phyloP scores from a whole-genome alignment of 2,888 invertebrate species.

The Ophraella communa region DNA sequence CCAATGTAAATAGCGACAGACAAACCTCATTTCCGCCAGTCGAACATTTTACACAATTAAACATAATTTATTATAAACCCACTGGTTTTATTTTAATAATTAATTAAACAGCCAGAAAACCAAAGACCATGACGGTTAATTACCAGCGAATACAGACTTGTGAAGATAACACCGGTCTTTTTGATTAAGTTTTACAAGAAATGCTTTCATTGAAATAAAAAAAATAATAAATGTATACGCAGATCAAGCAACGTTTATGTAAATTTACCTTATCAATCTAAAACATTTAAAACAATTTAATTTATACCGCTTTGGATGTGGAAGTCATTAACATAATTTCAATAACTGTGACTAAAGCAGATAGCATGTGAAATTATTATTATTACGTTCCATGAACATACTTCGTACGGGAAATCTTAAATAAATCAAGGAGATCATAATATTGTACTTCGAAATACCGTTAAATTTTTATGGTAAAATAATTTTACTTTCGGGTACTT shows the following conservation, averaged over 20 bases:
- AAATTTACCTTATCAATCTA: background rate
- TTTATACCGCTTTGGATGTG: too few species aligned
- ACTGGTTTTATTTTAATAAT: background rate
- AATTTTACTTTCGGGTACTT: too few species aligned
- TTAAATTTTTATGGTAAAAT: too few species aligned
- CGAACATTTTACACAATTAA: slow-evolving; percentile 1
- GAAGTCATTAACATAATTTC: too few species aligned
- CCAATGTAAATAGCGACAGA: background rate
- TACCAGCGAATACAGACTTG: background rate
- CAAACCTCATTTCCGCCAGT: background rate
- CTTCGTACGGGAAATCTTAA: too few species aligned
- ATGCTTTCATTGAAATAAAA: background rate
- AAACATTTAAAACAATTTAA: too few species aligned
- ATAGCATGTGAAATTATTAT: too few species aligned
- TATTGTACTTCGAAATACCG: too few species aligned
- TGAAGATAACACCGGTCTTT: background rate
- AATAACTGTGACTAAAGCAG: too few species aligned
- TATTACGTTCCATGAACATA: too few species aligned
- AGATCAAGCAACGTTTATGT: background rate
- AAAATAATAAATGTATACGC: background rate
- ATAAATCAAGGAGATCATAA: too few species aligned
- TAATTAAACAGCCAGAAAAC: background rate
- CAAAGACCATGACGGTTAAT: background rate
- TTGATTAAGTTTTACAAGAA: background rate
- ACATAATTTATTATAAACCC: background rate